A percentile compares a stretch with the other conserved stretches of the same genome.
Evolutionary conservation across 2,113 vertebrate genomes (phyloP).

Genomic region (Egretta garzetta): DNA sequence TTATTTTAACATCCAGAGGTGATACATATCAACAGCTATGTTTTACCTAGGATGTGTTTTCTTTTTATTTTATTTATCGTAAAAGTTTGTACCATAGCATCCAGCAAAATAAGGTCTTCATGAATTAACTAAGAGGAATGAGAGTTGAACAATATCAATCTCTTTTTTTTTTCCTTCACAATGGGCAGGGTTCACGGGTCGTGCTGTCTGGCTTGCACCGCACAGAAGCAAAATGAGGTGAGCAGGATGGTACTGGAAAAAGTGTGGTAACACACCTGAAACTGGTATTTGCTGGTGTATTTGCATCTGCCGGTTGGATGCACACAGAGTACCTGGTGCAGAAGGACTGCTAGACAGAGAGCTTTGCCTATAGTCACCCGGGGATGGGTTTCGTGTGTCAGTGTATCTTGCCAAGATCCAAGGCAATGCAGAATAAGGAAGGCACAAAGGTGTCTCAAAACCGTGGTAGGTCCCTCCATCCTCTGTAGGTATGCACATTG

Average conservation of each 20-base stretch:
- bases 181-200: too few species aligned
- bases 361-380: background rate
- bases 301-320: background rate
- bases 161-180: background rate
- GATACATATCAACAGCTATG: background rate
- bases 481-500: background rate
- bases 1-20: background rate
- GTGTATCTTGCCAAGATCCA: background rate
- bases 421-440: background rate
- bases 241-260: background rate
- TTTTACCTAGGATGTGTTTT: background rate
- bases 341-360: background rate
- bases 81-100: background rate
- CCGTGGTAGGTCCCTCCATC: background rate
- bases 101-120: background rate
- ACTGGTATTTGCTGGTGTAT: background rate
- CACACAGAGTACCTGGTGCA: background rate
- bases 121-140: background rate
- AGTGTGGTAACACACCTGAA: background rate
- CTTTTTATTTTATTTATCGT: background rate
- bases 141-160: background rate
- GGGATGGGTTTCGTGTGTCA: background rate
- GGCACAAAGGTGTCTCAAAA: background rate
- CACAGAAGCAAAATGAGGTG: accelerated
- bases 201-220: background rate